Base-by-base conservation (phyloP, 1,140 invertebrate genomes). In the Cecropterus lyciades region DNA sequence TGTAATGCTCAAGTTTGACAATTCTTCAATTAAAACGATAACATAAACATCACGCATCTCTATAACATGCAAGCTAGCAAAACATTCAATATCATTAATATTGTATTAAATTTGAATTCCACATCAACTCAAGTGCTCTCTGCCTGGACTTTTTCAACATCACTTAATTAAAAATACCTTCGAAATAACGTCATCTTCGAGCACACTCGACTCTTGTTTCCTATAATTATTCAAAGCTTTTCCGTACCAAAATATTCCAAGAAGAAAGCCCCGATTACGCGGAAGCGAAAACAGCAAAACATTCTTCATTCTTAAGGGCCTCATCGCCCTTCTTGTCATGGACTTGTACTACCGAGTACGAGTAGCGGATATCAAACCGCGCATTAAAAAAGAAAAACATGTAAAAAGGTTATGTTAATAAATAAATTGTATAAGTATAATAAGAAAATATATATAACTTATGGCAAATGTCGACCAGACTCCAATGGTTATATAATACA, bases 271-370 rank as follows among this genome's bases (percentile, higher is more conserved):
- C 57, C 57, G 57, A 49, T 60, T 60, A 60, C 45, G 45, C 17
- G 13, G 57, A 60, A 60, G 27, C 27, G 45, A 60, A 60, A 60
- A 60, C 45, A 49, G 57, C 57, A 60, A 60, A 60, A 49, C 43
- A 60, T 60, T 60, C 57, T 49, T 37, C 57, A 49, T 37, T 49
- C 57, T 49, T 46, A 60, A 60, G 57, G 30, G 16, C 24, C 45
- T 60, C 27, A 37, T 16, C 57, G 24, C 45, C 30, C 43, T 49
- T 33, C 7, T 40, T 40, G 5, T 1, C 11, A 13, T 40, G n/a
- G 11, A 46, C 42, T 15, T 45, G 40, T 46, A 13, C 9, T 13
- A 48, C 1, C 10, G n/a, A 4, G 11, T 14, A 37, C 57, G 43
- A 33, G 14, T 1, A 48, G 15, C 24, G 24, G 7, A 20, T 30